phyloP scores from a whole-genome alignment of 1,140 invertebrate species.

The Nephotettix cincticeps region DNA sequence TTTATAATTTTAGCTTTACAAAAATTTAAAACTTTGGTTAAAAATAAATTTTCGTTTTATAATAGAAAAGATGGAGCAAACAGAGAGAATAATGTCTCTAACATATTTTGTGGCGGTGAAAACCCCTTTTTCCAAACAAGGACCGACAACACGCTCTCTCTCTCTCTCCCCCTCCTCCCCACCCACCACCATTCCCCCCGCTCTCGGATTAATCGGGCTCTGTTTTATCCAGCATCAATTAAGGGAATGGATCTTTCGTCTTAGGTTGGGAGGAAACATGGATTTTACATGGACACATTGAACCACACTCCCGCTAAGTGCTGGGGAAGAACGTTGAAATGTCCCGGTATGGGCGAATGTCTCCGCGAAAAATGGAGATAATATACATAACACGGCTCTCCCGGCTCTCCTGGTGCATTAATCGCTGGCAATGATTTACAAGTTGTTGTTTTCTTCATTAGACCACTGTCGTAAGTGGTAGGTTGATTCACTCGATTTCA shows the following conservation, averaged over 20 bases:
- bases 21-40: no score
- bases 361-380: background rate
- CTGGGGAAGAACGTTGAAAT: background rate
- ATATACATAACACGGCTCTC: background rate
- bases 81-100: background rate
- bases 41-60: no score
- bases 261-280: background rate
- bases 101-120: background rate
- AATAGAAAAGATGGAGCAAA: no score
- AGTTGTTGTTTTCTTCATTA: background rate
- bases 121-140: no score
- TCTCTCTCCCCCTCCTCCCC: background rate
- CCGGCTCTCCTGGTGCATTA: background rate
- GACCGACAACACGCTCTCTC: background rate
- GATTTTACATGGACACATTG: background rate
- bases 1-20: no score
- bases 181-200: background rate
- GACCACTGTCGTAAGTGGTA: no score
- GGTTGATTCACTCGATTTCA: no score
- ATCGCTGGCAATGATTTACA: background rate
- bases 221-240: background rate
- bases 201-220: background rate
- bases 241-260: constrained; percentile 2
- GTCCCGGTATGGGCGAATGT: background rate
- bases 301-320: background rate